Base-by-base conservation (phyloP, 53 echinoderm and acorn worm genomes). In the Echinometra lucunter region DNA sequence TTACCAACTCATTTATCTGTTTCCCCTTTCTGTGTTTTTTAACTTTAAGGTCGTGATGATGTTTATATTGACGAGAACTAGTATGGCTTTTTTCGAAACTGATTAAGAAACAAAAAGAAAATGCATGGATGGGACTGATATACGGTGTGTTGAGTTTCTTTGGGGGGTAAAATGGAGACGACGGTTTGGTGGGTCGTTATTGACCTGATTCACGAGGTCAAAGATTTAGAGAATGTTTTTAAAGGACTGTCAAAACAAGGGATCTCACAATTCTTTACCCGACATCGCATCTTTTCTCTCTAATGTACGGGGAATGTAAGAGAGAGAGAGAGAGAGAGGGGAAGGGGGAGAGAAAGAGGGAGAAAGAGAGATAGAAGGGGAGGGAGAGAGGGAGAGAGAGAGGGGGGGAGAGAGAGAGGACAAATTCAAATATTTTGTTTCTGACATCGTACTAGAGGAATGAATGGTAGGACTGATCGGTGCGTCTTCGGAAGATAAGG, bases 201-300 rank as follows among this genome's bases (percentile, higher is more conserved):
- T 89, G 89, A 89, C 57, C 89, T 32, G 89, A n/a, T 85, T 85
- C 35, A 37, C 21, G 89, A 60, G 89, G 89, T 89, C 89, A 89
- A 89, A 58, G 40, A 60, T 89, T 88, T 58, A 4, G 6, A 57
- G 23, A 60, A 89, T 85, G 53, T 85, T 80, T 47, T 85, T 15
- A 49, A 85, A 40, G 49, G n/a, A 85, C 25, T 53, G 11, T 85
- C 85, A 6, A 85, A 45, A 49, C 21, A 30, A 21, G 42, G 21
- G 42, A 23, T 78, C 35, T 42, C 19, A 19, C 78, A 38, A 40
- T 78, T 42, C 19, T 78, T 40, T 32, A 12, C 30, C 15, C 32
- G 10, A 13, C n/a, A 32, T 30, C 30, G 28, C 32, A 69, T 34
- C 32, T 30, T 30, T 28, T 30, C 69, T 8, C 32, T 37, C 27